A percentile compares a stretch with the other conserved stretches of the same genome.
phyloP scores from a whole-genome alignment of 2,113 vertebrate species.

The Pteruthius melanotis region DNA sequence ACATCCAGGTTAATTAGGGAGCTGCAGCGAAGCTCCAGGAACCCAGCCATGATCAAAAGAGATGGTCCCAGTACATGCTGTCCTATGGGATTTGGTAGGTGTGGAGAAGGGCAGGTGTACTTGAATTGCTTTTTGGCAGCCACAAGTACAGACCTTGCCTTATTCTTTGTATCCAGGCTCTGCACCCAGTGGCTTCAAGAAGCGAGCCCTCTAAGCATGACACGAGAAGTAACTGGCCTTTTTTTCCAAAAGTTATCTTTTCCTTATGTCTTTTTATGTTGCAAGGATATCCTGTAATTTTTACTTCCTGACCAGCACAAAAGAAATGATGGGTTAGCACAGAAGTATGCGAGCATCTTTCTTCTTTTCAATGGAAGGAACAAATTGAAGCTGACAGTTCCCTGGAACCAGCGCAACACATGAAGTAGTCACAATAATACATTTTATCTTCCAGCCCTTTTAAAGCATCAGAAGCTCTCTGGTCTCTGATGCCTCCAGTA shows the following conservation, averaged over 20 bases:
- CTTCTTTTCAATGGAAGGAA: conserved; percentile 16
- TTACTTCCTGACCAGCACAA: neutral
- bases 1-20: neutral
- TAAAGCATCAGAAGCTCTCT: neutral
- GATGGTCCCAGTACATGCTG: rapidly evolving
- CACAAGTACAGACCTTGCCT: neutral
- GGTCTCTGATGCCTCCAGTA: conserved; percentile 20
- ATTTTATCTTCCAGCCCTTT: conserved; percentile 27
- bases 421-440: conserved; percentile 25
- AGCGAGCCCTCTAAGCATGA: neutral
- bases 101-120: neutral
- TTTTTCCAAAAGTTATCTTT: neutral
- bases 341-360: neutral
- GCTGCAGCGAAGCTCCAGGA: rapidly evolving
- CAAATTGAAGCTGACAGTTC: conserved; percentile 63
- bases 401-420: neutral
- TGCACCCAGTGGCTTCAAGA: neutral
- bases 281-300: neutral
- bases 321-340: neutral
- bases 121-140: neutral
- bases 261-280: neutral
- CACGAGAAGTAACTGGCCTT: neutral
- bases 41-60: neutral
- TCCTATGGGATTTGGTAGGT: neutral
- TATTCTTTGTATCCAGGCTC: neutral